Evolutionary conservation across 2,888 invertebrate genomes (phyloP).

Genomic region (Agrotis segetum): DNA sequence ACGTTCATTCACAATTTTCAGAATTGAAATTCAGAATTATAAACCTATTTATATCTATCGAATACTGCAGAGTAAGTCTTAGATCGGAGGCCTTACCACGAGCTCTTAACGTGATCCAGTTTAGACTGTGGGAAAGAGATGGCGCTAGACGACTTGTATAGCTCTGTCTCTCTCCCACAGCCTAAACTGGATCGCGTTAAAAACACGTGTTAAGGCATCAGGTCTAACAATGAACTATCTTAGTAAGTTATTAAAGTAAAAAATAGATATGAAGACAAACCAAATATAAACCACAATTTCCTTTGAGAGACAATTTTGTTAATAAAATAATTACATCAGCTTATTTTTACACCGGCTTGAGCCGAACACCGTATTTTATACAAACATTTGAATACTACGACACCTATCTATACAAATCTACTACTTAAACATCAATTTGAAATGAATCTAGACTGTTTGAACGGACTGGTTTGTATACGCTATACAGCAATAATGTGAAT

Average conservation of each 20-base stretch:
- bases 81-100: too few species aligned
- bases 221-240: not conserved
- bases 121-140: too few species aligned
- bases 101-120: too few species aligned
- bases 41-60: conserved; percentile 19
- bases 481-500: conserved; percentile 28
- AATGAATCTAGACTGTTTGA: conserved; percentile 55
- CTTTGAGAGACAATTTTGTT: conserved; percentile 32
- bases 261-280: not conserved
- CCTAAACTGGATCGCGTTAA: too few species aligned
- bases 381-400: conserved; percentile 62
- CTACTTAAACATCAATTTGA: conserved; percentile 47
- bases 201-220: too few species aligned
- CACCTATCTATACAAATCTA: conserved; percentile 53
- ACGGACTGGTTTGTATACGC: conserved; percentile 39
- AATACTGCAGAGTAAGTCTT: conserved; percentile 12
- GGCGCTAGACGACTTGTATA: too few species aligned
- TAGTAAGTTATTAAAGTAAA: conserved; percentile 6
- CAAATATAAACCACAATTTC: conserved; percentile 27
- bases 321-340: conserved; percentile 21
- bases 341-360: conserved; percentile 42
- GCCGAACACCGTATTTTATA: conserved; percentile 57
- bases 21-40: too few species aligned
- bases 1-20: not conserved
- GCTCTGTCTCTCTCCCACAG: too few species aligned